Evolutionary conservation across 2,113 vertebrate species (phyloP), one percentile per base, ranked within the genome.

Genomic region (Rhagologus leucostigma): DNA sequence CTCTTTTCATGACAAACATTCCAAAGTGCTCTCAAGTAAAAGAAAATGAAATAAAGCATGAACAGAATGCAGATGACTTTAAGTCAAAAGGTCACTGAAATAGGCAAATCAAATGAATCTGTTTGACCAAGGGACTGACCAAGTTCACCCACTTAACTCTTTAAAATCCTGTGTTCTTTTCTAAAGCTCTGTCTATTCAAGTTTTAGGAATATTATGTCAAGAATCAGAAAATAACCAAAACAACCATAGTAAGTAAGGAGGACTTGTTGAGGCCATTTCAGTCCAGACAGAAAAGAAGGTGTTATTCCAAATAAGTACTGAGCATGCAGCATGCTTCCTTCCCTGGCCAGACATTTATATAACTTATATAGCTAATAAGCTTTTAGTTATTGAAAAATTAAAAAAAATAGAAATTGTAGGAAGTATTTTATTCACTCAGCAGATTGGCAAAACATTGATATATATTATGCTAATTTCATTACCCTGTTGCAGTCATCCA

Each of bases 1-100:
- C 75, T 95, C 85, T 97, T 98, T 97, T 97, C 95, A 98, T 97
- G 97, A 97, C 92, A 98, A 98, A 98, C 56, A 95, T 97, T 97
- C 87, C 32, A 9, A 97, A 98, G 89, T 92, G 80, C 81, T 97
- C 90, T 91, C 81, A 44, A 84, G 87, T 96, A 97, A 97, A 95
- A 96, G 87, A 97, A 97, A 97, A 90, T 87, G 46, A 97, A 97
- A 95, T 93, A 97, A 98, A 94, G 90, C 92, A 84, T 90, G 97
- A 97, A 85, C 69, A 80, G 93, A 96, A 97, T 91, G 57, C 75
- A 82, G 86, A 91, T 92, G 85, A 94, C 73, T 95, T n/a, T 33
- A 87, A 96, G 94, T 89, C 91, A 92, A 96, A 96, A 96, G 96
- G 95, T 97, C 95, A 93, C 46, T 79, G 77, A 53, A 94, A 96